Percentiles rank a stretch among this genome's conserved stretches.
Evolutionary conservation across 2,888 invertebrate genomes (phyloP).

Genomic region (Mimas tiliae): DNA sequence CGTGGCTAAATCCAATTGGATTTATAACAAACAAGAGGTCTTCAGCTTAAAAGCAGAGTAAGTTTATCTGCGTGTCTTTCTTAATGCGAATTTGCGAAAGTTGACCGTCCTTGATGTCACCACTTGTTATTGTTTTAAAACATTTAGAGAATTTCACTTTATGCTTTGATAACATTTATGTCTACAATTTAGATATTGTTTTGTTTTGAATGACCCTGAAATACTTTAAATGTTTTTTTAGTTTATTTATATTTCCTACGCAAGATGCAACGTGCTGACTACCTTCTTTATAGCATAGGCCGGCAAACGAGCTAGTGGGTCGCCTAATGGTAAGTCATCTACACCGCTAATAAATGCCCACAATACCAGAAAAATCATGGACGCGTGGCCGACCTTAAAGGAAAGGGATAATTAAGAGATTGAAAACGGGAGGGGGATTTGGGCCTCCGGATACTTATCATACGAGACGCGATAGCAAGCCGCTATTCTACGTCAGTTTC

Average conservation of each 20-base stretch:
- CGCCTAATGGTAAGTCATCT: too few relatives aligned
- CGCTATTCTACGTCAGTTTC: too few relatives aligned
- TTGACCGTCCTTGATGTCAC: constrained; percentile 27
- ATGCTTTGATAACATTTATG: neutral
- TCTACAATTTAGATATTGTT: neutral
- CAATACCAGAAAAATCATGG: too few relatives aligned
- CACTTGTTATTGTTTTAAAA: constrained; percentile 27
- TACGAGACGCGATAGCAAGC: too few relatives aligned
- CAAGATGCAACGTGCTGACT: too few relatives aligned
- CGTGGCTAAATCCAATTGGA: constrained; percentile 60
- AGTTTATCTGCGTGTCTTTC: constrained; percentile 40
- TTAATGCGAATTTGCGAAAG: constrained; percentile 40
- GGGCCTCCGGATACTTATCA: too few relatives aligned
- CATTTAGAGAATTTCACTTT: neutral
- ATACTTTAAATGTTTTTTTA: neutral
- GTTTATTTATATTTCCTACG: neutral
- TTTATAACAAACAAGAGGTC: constrained; percentile 59
- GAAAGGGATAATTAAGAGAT: too few relatives aligned
- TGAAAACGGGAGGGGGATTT: too few relatives aligned
- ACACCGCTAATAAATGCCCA: too few relatives aligned
- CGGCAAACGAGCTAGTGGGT: too few relatives aligned
- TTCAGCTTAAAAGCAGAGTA: constrained; percentile 53
- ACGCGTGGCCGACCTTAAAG: too few relatives aligned
- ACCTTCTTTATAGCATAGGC: too few relatives aligned
- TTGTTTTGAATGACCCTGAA: neutral